Evolutionary conservation across 1,140 invertebrate genomes (phyloP), one percentile per base, ranked within the genome.

Genomic region (Heliconius congener): DNA sequence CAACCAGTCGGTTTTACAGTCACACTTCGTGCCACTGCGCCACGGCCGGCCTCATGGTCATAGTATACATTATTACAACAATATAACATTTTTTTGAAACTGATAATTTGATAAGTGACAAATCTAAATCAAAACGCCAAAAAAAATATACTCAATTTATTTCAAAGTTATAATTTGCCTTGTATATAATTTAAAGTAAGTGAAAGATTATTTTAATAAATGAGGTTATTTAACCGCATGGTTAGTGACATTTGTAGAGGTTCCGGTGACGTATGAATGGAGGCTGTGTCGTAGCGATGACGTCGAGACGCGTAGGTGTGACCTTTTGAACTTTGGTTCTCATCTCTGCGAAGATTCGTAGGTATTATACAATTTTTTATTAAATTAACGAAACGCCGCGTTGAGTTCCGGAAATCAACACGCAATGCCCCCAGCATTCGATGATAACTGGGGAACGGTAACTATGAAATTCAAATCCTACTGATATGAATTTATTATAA

Each of bases 211-310:
- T 13, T 23, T 60, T 23, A 60, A 60, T n/a, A n/a, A 23, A 27
- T 60, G 27, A 66, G 27, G 60, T 66, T 66, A 66, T 30, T 66
- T 66, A 27, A 66, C 60, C 60, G 13, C 60, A 30, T 66, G 11
- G 11, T 23, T 30, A 27, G n/a, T 30, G 30, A 57, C 42, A 46
- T 46, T 46, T 46, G 9, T 46, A 11, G 19, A 57, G 6, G n/a
- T 57, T 8, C n/a, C 9, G n/a, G 55, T 57, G 55, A 57, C 55
- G 55, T 57, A 66, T 66, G 60, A 66, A 66, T 66, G 60, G 60
- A 66, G 27, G 60, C 60, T 66, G 60, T 13, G 23, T 13, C 60
- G 60, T 66, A 30, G 60, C 13, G 60, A 30, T 66, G 60, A 66
- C 27, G 60, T 66, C 9, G 11, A 13, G 23, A 30, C 13, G 23